Conservation (phyloP, 2,797 vertebrate genomes). For the Myiothlypis chrysogaster region DNA sequence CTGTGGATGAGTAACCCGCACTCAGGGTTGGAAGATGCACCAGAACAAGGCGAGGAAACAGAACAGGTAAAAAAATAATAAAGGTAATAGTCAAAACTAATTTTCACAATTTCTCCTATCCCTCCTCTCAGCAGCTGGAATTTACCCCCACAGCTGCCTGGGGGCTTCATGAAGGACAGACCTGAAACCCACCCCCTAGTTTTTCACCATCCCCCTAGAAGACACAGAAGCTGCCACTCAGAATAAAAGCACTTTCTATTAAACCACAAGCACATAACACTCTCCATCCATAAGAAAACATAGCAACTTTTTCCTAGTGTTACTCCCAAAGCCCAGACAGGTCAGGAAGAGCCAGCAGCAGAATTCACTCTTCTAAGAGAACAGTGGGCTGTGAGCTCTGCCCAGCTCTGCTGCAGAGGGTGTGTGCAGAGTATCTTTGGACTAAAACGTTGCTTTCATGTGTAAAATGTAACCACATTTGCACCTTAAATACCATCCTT, state of each 20-base stretch:
- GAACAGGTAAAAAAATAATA: neutral
- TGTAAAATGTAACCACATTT: neutral
- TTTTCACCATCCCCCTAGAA: accelerated
- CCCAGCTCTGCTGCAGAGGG: neutral
- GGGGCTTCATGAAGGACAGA: neutral
- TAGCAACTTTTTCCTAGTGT: accelerated
- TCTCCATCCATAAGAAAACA: neutral
- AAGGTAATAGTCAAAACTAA: neutral
- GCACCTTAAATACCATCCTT: neutral
- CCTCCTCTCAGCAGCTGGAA: neutral
- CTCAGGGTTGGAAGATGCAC: neutral
- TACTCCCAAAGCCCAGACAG: neutral
- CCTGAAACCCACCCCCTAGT: neutral
- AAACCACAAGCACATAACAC: neutral
- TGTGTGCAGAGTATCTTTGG: neutral
- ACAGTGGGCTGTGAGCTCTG: neutral
- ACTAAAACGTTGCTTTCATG: neutral
- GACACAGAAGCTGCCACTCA: neutral
- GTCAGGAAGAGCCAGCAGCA: neutral
- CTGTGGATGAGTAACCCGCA: accelerated
- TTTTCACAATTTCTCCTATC: neutral
- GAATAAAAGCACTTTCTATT: neutral
- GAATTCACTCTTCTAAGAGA: neutral
- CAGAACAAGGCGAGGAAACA: neutral
- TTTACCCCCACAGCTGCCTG: neutral